Conservation (phyloP, 2,797 vertebrate genomes). For the Choloepus didactylus region DNA sequence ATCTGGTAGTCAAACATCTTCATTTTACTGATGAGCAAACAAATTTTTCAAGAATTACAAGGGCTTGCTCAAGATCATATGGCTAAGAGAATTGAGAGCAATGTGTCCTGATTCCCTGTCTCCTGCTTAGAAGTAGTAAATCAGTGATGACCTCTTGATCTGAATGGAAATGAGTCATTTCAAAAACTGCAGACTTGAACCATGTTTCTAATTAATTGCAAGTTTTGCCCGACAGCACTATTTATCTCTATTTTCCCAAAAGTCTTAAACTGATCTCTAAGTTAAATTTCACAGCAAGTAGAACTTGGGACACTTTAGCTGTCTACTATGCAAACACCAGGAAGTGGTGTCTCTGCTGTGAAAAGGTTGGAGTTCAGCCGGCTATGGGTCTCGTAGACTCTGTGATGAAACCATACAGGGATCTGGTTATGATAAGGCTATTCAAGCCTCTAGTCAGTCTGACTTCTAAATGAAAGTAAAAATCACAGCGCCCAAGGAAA, state of each 20-base stretch:
- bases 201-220: slow-evolving; percentile 29
- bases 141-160: neutral
- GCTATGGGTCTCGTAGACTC: neutral
- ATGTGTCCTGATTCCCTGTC: neutral
- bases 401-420: neutral
- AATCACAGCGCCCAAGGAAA: slow-evolving; percentile 14
- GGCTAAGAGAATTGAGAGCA: neutral
- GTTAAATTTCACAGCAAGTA: slow-evolving; percentile 45
- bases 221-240: slow-evolving; percentile 6
- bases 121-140: neutral
- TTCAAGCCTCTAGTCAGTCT: neutral
- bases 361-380: neutral
- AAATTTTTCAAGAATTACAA: neutral
- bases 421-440: slow-evolving; percentile 21
- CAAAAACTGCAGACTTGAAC: slow-evolving; percentile 2
- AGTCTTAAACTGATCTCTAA: slow-evolving; percentile 53
- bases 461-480: slow-evolving; percentile 22
- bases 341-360: neutral
- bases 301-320: slow-evolving; percentile 23
- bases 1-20: neutral
- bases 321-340: neutral
- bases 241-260: slow-evolving; percentile 35
- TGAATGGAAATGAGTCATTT: slow-evolving; percentile 58
- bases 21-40: neutral
- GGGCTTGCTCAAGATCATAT: neutral